These are phyloP conservation scores for Aurelia sp. DNA, from an alignment of 30 jellyfish, hydroid and myxozoan genomes.

Conservation along the genomic window DNA sequence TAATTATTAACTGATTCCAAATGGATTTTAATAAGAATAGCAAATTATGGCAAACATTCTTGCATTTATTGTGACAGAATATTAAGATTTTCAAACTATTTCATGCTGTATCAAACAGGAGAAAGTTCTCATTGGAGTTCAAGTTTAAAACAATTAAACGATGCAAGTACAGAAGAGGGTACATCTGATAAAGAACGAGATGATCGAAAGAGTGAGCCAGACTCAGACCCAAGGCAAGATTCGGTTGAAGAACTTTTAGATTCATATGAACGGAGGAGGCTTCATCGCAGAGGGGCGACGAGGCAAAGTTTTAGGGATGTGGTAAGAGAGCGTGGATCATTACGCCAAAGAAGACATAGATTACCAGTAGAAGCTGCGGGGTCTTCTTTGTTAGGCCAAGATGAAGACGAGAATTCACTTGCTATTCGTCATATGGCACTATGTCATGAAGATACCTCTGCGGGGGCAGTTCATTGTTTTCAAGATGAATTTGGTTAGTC, in stretches of 20 bases:
- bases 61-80: neutral
- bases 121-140: conserved; percentile 20
- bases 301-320: conserved; percentile 60
- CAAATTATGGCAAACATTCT: neutral
- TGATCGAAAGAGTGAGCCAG: conserved; percentile 48
- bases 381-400: conserved; percentile 61
- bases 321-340: conserved; percentile 61
- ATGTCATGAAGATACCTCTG: conserved; percentile 91
- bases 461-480: conserved; percentile 98
- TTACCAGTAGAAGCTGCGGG: conserved; percentile 76
- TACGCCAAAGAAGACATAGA: conserved; percentile 73
- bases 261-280: conserved; percentile 52
- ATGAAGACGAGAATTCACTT: conserved; percentile 61
- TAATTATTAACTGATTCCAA: too few species aligned
- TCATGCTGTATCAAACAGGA: conserved; percentile 12
- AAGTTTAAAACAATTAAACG: conserved; percentile 24
- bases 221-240: conserved; percentile 44
- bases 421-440: conserved; percentile 78
- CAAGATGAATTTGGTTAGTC: conserved; percentile 92
- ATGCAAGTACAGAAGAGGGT: conserved; percentile 36
- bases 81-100: neutral
- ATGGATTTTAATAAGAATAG: too few species aligned
- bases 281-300: conserved; percentile 83
- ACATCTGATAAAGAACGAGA: conserved; percentile 34
- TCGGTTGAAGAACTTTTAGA: conserved; percentile 49